phyloP scores from a whole-genome alignment of 2,797 vertebrate species.

The Myotis daubentonii region DNA sequence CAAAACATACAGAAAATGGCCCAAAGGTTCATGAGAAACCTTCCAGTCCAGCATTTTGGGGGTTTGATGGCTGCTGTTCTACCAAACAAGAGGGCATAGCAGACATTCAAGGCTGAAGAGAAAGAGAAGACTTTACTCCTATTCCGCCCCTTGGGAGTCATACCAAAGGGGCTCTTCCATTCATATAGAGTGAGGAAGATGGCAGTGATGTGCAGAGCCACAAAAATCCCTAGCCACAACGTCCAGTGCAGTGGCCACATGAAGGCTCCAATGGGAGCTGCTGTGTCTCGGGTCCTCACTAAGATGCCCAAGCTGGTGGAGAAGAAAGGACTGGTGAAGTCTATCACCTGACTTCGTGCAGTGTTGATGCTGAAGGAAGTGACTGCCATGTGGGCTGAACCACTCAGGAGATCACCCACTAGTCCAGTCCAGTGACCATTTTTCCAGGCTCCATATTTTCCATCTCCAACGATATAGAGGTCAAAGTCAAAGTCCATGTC shows the following conservation, averaged over 20 bases:
- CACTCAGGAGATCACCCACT: constrained; percentile 95
- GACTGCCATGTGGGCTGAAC: constrained; percentile 95
- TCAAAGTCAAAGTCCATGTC: constrained; percentile 98
- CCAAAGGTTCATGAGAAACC: constrained; percentile 99
- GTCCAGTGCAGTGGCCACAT: constrained; percentile 99
- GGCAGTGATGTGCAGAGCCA: constrained; percentile 96
- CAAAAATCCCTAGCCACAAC: constrained; percentile 99
- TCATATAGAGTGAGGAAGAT: constrained; percentile 97
- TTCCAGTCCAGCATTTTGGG: constrained; percentile 98
- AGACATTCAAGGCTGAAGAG: constrained; percentile 97
- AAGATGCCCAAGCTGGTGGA: constrained; percentile 98
- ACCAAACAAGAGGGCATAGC: constrained; percentile 97
- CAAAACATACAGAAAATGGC: constrained; percentile 99
- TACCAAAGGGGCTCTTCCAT: constrained; percentile 98
- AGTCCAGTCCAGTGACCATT: constrained; percentile 97
- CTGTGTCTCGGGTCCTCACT: constrained; percentile 95
- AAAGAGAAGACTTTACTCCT: constrained; percentile 96
- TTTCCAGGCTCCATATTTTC: constrained; percentile 96
- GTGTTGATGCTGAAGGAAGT: constrained; percentile 99
- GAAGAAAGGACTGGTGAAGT: constrained; percentile 99
- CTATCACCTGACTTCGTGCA: constrained; percentile 97
- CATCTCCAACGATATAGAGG: constrained; percentile 97
- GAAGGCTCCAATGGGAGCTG: constrained; percentile 98
- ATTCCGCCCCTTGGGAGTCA: constrained; percentile 97
- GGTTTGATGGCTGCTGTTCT: constrained; percentile 97